Evolutionary conservation across 1,140 invertebrate species (phyloP).

Genomic region (Ectropis grisescens): DNA sequence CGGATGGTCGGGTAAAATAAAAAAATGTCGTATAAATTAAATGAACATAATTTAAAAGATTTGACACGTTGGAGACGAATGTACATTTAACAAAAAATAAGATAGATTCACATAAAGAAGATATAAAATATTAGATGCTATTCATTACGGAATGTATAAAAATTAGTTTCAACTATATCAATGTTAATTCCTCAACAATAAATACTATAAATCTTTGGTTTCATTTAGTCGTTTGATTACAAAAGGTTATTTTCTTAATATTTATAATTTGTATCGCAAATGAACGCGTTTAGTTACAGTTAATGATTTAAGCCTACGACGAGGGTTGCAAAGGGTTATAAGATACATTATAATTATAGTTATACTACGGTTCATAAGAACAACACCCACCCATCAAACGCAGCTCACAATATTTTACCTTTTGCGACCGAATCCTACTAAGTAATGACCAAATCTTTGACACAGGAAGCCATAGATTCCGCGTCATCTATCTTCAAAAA

Average conservation of each 20-base stretch:
- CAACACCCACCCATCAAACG: conserved; percentile 8
- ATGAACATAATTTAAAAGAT: conserved; percentile 1
- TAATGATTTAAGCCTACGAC: conserved; percentile 5
- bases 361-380: conserved; percentile 20
- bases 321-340: conserved; percentile 1
- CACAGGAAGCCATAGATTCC: no score
- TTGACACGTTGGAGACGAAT: conserved; percentile 28
- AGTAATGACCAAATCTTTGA: no score
- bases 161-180: conserved; percentile 52
- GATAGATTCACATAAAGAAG: no score
- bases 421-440: no score
- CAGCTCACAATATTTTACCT: conserved; percentile 8
- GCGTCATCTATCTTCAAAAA: no score
- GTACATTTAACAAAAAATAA: no score
- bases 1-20: background rate
- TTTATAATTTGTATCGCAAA: conserved; percentile 8
- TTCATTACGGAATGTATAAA: conserved; percentile 51
- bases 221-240: conserved; percentile 52
- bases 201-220: conserved; percentile 69
- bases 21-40: conserved; percentile 16
- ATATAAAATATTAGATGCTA: no score
- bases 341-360: conserved; percentile 1
- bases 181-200: conserved; percentile 54
- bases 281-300: conserved; percentile 8
- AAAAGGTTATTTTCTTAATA: conserved; percentile 22